These are phyloP conservation scores for Autographa pulchrina DNA, from an alignment of 2,888 invertebrate species.

Conservation along the genomic window DNA sequence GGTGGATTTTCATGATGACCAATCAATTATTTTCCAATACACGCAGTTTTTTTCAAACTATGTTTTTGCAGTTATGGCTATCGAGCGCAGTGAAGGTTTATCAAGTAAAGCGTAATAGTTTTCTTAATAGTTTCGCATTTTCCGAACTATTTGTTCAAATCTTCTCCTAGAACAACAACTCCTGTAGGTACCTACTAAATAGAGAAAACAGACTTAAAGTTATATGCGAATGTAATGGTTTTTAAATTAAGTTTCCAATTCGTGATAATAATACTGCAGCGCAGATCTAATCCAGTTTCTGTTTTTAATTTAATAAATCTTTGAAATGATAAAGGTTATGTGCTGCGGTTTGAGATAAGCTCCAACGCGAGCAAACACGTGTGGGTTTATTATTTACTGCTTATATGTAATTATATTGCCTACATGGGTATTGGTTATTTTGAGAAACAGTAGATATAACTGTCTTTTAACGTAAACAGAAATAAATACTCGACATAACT, in stretches of 20 bases:
- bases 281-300: conserved; percentile 23
- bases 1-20: too few species aligned
- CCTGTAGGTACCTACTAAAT: not conserved
- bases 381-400: conserved; percentile 8
- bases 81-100: too few species aligned
- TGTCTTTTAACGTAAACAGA: not conserved
- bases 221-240: not conserved
- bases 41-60: too few species aligned
- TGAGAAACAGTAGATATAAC: not conserved
- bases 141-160: too few species aligned
- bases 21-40: too few species aligned
- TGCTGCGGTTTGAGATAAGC: conserved; percentile 36
- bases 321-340: conserved; percentile 30
- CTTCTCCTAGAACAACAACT: not conserved
- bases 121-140: too few species aligned
- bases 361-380: conserved; percentile 6
- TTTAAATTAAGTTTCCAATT: conserved; percentile 9
- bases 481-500: not conserved
- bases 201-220: not conserved
- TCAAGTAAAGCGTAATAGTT: too few species aligned
- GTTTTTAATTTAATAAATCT: conserved; percentile 37
- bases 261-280: not conserved
- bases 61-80: too few species aligned
- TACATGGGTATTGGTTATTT: not conserved
- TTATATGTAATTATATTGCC: conserved; percentile 14